phyloP scores from a whole-genome alignment of 2,797 vertebrate species.

The Muscicapa striata region DNA sequence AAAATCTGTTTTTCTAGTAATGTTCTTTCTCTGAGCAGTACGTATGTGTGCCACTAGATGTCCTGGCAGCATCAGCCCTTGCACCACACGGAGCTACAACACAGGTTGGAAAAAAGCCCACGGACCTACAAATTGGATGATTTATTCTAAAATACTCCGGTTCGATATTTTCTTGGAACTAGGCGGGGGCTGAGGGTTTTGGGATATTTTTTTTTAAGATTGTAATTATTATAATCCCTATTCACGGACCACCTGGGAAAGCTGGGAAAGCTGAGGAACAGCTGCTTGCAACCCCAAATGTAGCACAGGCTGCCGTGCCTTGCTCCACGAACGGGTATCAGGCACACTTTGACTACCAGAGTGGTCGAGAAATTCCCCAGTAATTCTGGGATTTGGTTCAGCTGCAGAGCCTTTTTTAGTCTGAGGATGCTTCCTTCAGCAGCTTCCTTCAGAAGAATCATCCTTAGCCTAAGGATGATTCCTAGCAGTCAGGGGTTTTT shows the following conservation, averaged over 20 bases:
- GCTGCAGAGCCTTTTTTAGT: not conserved
- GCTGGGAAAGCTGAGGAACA: not conserved
- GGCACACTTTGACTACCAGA: not conserved
- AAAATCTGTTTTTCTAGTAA: not conserved
- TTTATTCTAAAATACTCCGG: not conserved
- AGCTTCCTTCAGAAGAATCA: not conserved
- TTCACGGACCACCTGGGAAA: not conserved
- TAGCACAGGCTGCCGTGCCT: not conserved
- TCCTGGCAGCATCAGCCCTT: slow-evolving; percentile 30
- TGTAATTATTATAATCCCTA: not conserved
- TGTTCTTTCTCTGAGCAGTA: not conserved
- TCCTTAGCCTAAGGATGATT: not conserved
- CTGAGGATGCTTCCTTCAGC: not conserved
- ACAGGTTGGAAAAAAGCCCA: fast-evolving
- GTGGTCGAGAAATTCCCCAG: not conserved
- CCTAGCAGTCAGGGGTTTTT: not conserved
- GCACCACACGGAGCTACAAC: fast-evolving
- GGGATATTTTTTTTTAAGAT: too few species aligned
- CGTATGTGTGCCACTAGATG: slow-evolving; percentile 23
- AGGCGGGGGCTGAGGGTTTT: fast-evolving
- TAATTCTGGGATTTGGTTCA: not conserved
- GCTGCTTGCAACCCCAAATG: not conserved
- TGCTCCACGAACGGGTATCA: not conserved
- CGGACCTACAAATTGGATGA: fast-evolving
- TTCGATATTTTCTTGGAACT: not conserved